Evolutionary conservation across 1,140 invertebrate species (phyloP).

Genomic region (Nymphalis io): DNA sequence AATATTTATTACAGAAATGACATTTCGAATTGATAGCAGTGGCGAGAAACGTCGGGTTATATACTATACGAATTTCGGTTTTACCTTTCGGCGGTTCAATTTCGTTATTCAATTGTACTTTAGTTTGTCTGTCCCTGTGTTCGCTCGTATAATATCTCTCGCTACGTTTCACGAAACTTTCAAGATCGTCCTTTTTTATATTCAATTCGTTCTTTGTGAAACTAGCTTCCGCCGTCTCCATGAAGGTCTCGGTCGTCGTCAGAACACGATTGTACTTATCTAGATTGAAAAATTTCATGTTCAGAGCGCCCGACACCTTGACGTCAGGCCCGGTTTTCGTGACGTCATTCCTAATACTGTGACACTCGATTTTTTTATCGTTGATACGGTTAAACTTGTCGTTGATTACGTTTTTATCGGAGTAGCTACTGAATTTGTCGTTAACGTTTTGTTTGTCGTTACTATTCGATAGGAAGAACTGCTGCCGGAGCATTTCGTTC

Average conservation of each 20-base stretch:
- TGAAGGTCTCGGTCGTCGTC: slow-evolving; percentile 67
- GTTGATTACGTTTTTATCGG: slow-evolving; percentile 70
- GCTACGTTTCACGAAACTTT: slow-evolving; percentile 73
- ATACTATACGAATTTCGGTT: slow-evolving; percentile 77
- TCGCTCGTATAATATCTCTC: slow-evolving; percentile 74
- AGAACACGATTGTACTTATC: slow-evolving; percentile 71
- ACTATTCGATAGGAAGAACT: slow-evolving; percentile 62
- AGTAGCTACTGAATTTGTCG: slow-evolving; percentile 56
- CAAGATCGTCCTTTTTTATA: slow-evolving; percentile 62
- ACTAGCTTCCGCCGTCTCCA: slow-evolving; percentile 64
- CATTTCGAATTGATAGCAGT: slow-evolving; percentile 50
- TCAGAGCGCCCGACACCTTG: slow-evolving; percentile 65
- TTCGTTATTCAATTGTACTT: slow-evolving; percentile 54
- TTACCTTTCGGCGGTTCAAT: slow-evolving; percentile 50
- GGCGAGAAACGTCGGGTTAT: slow-evolving; percentile 73
- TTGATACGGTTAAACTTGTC: slow-evolving; percentile 62
- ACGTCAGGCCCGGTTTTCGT: slow-evolving; percentile 62
- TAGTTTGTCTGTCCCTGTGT: slow-evolving; percentile 54
- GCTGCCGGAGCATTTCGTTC: slow-evolving; percentile 66
- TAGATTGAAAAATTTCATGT: slow-evolving; percentile 70
- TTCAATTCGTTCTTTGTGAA: slow-evolving; percentile 68
- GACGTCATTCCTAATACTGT: slow-evolving; percentile 71
- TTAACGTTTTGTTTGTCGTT: slow-evolving; percentile 69
- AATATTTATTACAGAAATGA: slow-evolving; percentile 56
- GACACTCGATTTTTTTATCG: slow-evolving; percentile 75